Evolutionary conservation across 2,113 vertebrate species (phyloP), one percentile per base, ranked within the genome.

Genomic region (Willisornis vidua): DNA sequence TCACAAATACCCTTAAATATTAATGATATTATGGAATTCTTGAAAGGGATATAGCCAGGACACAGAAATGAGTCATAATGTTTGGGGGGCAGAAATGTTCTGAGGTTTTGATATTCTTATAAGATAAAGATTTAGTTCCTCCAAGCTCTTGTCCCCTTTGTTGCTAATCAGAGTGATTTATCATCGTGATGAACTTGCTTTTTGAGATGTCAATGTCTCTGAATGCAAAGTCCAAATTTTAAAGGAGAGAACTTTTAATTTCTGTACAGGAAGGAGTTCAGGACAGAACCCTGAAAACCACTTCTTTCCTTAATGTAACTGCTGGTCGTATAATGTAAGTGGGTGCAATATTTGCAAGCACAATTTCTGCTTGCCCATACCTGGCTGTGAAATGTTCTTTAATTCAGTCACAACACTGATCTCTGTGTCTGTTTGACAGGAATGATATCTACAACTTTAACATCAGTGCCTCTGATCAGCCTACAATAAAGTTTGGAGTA

Each of bases 401-500:
- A 14, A 55, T 75, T 77, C 82, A 52, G 28, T 43, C 39, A 93
- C 24, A 77, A 67, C 90, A 91, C 14, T 73, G 63, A 85, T 88
- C 54, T 92, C 19, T 91, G 14, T 93, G 29, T 96, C n/a, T 93
- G 67, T 96, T 95, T 96, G 43, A 87, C 89, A 98, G 98, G 94
- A 87, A 97, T 92, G 98, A 98, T 96, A 92, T 98, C 91, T 98
- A 98, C 93, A 97, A 97, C 93, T 98, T 98, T 46, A 97, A 97
- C 28, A 48, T 96, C 94, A 98, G 86, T 59, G 97, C 96, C 45
- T 81, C 83, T 82, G 97, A 98, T 90, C 98, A 98, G 61, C 98
- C 98, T 92, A 88, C 97, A 79, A 98, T 98, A 98, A 98, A 98
- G 89, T 97, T 98, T 96, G 97, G 97, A 59, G 98, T 98, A 98